Percentiles rank a stretch among this genome's conserved stretches.
Conservation (phyloP, 2,113 vertebrate species). For the Malaclemys terrapin region DNA sequence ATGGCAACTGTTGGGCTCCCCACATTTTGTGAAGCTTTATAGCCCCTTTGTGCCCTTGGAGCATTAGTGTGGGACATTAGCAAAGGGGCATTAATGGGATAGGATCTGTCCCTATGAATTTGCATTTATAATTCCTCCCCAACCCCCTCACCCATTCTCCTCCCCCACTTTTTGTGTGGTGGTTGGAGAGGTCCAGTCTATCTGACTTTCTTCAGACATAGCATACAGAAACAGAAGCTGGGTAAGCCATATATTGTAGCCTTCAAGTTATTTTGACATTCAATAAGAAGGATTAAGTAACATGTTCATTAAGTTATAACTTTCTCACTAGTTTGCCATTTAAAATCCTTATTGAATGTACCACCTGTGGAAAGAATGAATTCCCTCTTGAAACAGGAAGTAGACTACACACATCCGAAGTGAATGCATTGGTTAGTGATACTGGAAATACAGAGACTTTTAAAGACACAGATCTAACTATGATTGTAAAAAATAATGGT, state of each 20-base stretch:
- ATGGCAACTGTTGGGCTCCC: not conserved
- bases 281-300: constrained; percentile 66
- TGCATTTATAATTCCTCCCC: not conserved
- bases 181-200: not conserved
- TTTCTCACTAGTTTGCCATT: constrained; percentile 63
- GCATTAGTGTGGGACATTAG: not conserved
- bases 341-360: constrained; percentile 57
- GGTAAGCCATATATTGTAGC: constrained; percentile 42
- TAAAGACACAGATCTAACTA: constrained; percentile 13
- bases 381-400: constrained; percentile 34
- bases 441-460: not conserved
- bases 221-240: constrained; percentile 28
- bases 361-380: constrained; percentile 58
- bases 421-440: not conserved
- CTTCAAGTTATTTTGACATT: constrained; percentile 74
- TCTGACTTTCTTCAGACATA: constrained; percentile 28
- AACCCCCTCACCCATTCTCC: not conserved
- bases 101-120: not conserved
- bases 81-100: not conserved
- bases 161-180: not conserved
- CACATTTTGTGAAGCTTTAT: not conserved
- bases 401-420: constrained; percentile 35
- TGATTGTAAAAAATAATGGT: not conserved
- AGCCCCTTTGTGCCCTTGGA: not conserved
- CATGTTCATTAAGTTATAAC: constrained; percentile 48